Percentiles rank a stretch among this genome's conserved stretches.
These are phyloP conservation scores for Laticauda colubrina DNA, from an alignment of 2,113 vertebrate species.

Conservation along the genomic window DNA sequence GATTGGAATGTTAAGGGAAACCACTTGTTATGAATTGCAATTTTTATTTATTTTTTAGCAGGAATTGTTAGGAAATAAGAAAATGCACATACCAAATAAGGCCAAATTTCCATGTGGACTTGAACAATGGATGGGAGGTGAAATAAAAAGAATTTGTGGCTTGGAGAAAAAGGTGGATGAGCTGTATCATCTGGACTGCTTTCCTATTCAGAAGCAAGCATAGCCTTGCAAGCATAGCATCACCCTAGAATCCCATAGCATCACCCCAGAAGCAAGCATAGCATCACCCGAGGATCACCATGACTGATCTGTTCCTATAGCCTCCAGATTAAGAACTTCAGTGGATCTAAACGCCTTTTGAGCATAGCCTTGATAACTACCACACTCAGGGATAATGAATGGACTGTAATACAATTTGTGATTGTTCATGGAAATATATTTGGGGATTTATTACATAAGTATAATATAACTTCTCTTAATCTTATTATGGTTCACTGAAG, in stretches of 20 bases:
- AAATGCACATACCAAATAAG: background rate
- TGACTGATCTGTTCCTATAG: background rate
- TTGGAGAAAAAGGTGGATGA: background rate
- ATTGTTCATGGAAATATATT: background rate
- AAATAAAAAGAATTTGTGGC: background rate
- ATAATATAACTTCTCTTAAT: background rate
- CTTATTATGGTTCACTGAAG: background rate
- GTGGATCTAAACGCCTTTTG: background rate
- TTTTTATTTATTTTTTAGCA: background rate
- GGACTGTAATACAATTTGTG: background rate
- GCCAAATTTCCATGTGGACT: background rate
- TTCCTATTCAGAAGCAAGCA: background rate
- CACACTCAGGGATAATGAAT: background rate
- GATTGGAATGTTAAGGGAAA: background rate
- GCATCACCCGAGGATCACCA: background rate
- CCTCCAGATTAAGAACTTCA: background rate
- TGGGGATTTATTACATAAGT: background rate
- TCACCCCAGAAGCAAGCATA: background rate
- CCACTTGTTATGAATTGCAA: background rate
- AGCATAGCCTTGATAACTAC: background rate
- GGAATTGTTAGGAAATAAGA: background rate
- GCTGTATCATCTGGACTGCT: background rate
- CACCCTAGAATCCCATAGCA: background rate
- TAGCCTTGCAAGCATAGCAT: background rate
- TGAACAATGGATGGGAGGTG: background rate